phyloP scores from a whole-genome alignment of 1,140 invertebrate species.

The Belonocnema kinseyi region DNA sequence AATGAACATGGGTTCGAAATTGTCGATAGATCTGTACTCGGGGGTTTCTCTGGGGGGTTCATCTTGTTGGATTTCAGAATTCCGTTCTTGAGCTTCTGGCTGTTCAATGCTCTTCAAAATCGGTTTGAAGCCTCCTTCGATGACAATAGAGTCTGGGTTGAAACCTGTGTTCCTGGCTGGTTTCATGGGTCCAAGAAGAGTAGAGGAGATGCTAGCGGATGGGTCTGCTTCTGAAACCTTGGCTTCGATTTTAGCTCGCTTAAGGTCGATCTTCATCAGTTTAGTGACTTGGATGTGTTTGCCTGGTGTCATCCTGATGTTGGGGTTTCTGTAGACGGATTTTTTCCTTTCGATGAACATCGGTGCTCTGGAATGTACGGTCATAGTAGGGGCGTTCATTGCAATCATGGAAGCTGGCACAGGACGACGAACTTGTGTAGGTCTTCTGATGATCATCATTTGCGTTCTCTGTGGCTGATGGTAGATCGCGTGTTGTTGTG shows the following conservation, averaged over 20 bases:
- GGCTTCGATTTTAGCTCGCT: constrained; percentile 51
- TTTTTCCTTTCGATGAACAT: constrained; percentile 64
- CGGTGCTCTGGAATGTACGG: constrained; percentile 49
- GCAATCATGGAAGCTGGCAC: constrained; percentile 49
- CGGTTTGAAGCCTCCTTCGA: constrained; percentile 89
- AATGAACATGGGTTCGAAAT: constrained; percentile 85
- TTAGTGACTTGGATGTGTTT: constrained; percentile 52
- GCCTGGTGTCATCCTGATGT: constrained; percentile 47
- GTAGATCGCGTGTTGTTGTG: constrained; percentile 52
- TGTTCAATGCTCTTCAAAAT: constrained; percentile 80
- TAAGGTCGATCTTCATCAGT: constrained; percentile 53
- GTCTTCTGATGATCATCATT: constrained; percentile 59
- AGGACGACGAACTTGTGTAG: constrained; percentile 53
- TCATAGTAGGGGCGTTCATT: constrained; percentile 50
- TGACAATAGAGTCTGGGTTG: constrained; percentile 85
- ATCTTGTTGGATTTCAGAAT: constrained; percentile 61
- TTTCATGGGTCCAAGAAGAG: constrained; percentile 40
- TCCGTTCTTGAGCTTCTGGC: constrained; percentile 74
- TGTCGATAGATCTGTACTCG: constrained; percentile 69
- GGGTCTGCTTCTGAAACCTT: constrained; percentile 54
- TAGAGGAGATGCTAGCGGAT: constrained; percentile 33
- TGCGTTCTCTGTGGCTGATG: constrained; percentile 60
- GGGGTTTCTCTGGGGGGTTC: constrained; percentile 64
- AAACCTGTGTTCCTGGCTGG: constrained; percentile 84
- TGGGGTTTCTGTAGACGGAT: constrained; percentile 54